Conservation (phyloP, 2,888 invertebrate species). For the Spatulosminthurus flaviceps region DNA sequence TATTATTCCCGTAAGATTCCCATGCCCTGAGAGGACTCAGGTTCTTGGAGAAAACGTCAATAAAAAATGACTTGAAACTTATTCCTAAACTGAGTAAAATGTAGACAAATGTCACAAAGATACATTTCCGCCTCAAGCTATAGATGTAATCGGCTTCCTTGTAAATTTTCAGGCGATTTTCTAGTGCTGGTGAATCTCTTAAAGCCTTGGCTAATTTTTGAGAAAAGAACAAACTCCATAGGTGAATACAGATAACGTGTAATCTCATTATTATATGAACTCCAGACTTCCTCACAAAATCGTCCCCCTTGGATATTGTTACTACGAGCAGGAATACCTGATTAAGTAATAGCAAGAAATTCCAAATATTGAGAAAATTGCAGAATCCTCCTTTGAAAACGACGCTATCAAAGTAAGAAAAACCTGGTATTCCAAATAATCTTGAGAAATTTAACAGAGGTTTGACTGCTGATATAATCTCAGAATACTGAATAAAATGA, state of each 20-base stretch:
- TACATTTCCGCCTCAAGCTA: constrained; percentile 56
- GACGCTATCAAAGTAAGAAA: constrained; percentile 56
- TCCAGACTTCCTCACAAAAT: constrained; percentile 58
- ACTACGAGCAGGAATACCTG: constrained; percentile 55
- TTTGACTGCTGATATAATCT: constrained; percentile 59
- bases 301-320: constrained; percentile 50
- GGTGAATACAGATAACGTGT: constrained; percentile 58
- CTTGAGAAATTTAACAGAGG: constrained; percentile 57
- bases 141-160: constrained; percentile 45
- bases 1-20: constrained; percentile 52
- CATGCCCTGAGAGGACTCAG: constrained; percentile 45
- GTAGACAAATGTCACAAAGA: constrained; percentile 54
- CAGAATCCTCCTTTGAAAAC: constrained; percentile 56
- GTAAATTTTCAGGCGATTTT: constrained; percentile 60
- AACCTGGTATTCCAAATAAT: constrained; percentile 57
- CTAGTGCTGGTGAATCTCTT: constrained; percentile 52
- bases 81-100: constrained; percentile 51
- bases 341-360: constrained; percentile 54
- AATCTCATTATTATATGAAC: constrained; percentile 54
- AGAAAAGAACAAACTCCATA: constrained; percentile 58
- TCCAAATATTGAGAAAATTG: constrained; percentile 53
- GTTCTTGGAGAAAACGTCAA: constrained; percentile 40
- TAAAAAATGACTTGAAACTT: constrained; percentile 53
- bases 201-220: constrained; percentile 51
- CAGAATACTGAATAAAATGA: constrained; percentile 59